Conservation (phyloP, 2,888 invertebrate genomes). For the Anorthoa munda region DNA sequence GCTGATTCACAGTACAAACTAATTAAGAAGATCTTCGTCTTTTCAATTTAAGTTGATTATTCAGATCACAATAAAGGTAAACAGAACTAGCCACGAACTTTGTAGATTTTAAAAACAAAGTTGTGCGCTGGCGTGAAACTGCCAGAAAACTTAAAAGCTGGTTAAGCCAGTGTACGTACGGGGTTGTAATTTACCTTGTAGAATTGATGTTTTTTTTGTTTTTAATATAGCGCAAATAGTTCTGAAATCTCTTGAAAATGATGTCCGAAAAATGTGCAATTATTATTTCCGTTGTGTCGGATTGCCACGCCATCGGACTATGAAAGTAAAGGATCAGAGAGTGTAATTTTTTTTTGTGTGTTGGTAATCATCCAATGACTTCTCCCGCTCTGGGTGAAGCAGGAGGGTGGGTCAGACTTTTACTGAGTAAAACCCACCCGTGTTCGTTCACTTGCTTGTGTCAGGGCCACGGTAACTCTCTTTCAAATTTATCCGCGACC, state of each 20-base stretch:
- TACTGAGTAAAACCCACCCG: too few relatives aligned
- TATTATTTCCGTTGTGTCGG: too few relatives aligned
- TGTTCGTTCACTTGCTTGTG: too few relatives aligned
- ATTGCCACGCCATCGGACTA: too few relatives aligned
- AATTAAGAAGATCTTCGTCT: constrained; percentile 42
- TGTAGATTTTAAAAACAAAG: constrained; percentile 80
- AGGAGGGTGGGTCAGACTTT: too few relatives aligned
- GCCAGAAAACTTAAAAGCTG: constrained; percentile 78
- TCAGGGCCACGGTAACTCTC: too few relatives aligned
- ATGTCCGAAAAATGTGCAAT: too few relatives aligned
- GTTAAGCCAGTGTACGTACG: constrained; percentile 70
- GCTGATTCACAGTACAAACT: constrained; percentile 25
- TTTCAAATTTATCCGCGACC: too few relatives aligned
- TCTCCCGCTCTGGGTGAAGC: too few relatives aligned
- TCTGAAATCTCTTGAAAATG: background rate
- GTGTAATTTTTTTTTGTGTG: too few relatives aligned
- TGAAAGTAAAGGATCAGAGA: too few relatives aligned
- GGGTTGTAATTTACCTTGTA: constrained; percentile 41
- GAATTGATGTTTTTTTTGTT: background rate
- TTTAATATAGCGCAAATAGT: background rate
- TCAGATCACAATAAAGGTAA: constrained; percentile 67
- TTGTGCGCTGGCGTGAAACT: constrained; percentile 76
- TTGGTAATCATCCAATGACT: too few relatives aligned
- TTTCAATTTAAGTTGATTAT: constrained; percentile 61
- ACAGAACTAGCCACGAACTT: constrained; percentile 73